phyloP scores from a whole-genome alignment of 2,113 vertebrate species.

The Pygathrix nemaeus region DNA sequence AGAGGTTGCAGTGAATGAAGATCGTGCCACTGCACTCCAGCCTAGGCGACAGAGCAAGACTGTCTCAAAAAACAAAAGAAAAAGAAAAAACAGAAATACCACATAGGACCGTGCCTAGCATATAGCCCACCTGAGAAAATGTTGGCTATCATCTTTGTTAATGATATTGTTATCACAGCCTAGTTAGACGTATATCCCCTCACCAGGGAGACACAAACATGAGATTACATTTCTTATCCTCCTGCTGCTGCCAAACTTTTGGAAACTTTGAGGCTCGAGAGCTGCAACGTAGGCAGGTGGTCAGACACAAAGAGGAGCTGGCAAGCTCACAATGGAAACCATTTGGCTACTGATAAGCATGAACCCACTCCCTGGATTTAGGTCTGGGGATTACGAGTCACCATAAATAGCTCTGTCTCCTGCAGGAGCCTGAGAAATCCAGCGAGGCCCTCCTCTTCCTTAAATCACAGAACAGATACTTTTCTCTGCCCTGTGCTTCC shows the following conservation, averaged over 20 bases:
- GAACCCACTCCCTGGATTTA: neutral
- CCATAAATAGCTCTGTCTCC: neutral
- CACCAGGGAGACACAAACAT: too few relatives aligned
- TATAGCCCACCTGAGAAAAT: neutral
- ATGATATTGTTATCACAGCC: neutral
- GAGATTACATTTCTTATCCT: neutral
- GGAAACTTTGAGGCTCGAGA: neutral
- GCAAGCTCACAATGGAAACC: neutral
- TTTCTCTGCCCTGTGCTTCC: neutral
- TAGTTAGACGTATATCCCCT: neutral
- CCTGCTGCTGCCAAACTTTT: neutral
- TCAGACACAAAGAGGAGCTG: neutral
- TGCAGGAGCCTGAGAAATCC: neutral
- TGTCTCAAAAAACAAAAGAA: too few relatives aligned
- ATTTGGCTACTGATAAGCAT: neutral
- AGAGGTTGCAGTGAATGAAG: too few relatives aligned
- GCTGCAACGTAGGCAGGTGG: neutral
- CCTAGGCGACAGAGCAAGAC: too few relatives aligned
- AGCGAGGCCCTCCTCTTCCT: neutral
- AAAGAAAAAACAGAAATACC: accelerated
- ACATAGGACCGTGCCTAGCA: neutral
- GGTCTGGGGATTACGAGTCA: neutral
- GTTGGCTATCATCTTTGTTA: neutral
- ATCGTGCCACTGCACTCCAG: too few relatives aligned
- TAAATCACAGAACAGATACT: neutral